Percentiles rank a stretch among this genome's conserved stretches.
Conservation (phyloP, 1,140 invertebrate genomes). For the Daktulosphaira vitifoliae region DNA sequence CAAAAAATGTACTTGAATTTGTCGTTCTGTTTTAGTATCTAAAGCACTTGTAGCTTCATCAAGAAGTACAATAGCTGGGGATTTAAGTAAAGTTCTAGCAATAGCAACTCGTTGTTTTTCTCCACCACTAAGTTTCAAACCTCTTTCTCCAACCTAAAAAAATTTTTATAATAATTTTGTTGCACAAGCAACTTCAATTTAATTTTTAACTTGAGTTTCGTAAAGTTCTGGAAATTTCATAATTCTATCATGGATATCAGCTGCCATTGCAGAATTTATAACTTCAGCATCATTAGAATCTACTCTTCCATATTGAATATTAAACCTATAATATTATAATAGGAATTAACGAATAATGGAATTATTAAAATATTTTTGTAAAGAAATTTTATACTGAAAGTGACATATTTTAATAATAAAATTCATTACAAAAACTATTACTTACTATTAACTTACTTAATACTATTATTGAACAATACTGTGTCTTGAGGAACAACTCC, state of each 20-base stretch:
- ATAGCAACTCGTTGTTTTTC: conserved; percentile 93
- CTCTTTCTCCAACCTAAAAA: conserved; percentile 64
- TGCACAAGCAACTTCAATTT: neutral
- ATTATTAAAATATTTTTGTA: too few relatives aligned
- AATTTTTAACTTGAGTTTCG: conserved; percentile 60
- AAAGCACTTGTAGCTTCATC: conserved; percentile 85
- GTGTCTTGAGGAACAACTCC: conserved; percentile 97
- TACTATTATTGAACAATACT: conserved; percentile 91
- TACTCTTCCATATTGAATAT: conserved; percentile 86
- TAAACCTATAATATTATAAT: conserved; percentile 56
- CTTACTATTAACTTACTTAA: conserved; percentile 55
- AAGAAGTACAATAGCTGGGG: conserved; percentile 73
- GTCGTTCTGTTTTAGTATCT: conserved; percentile 74
- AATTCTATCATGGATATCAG: conserved; percentile 91
- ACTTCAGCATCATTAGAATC: conserved; percentile 71
- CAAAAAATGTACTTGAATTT: conserved; percentile 55
- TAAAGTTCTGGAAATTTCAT: conserved; percentile 68
- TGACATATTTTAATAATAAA: too few relatives aligned
- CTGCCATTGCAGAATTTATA: conserved; percentile 76
- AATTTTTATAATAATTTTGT: conserved; percentile 1
- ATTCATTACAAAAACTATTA: too few relatives aligned
- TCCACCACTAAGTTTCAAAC: conserved; percentile 71
- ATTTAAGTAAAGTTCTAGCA: conserved; percentile 78
- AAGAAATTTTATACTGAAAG: too few relatives aligned
- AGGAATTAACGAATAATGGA: too few relatives aligned